These are phyloP conservation scores for Galleria mellonella DNA, from an alignment of 1,140 invertebrate species.

Conservation along the genomic window DNA sequence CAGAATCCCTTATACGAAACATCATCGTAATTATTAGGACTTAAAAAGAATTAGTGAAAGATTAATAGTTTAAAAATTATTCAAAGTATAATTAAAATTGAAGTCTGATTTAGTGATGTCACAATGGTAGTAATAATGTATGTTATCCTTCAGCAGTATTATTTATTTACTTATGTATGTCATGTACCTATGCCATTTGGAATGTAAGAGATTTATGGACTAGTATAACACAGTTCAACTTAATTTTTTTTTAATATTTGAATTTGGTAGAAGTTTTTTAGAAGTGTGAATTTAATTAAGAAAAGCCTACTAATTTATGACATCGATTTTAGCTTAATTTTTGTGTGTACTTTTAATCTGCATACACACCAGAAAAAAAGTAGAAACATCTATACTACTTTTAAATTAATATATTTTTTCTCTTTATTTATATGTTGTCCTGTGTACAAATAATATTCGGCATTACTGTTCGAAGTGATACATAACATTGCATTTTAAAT, in stretches of 20 bases:
- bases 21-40: too few relatives aligned
- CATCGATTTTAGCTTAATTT: too few relatives aligned
- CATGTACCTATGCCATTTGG: background rate
- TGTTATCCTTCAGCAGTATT: constrained; percentile 8
- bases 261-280: too few relatives aligned
- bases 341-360: too few relatives aligned
- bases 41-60: background rate
- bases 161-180: constrained; percentile 10
- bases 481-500: constrained; percentile 60
- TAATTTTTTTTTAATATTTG: too few relatives aligned
- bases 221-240: constrained; percentile 2
- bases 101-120: background rate
- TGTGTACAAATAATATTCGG: constrained; percentile 60
- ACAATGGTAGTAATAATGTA: constrained; percentile 2
- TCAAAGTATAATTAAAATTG: background rate
- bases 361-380: constrained; percentile 32
- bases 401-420: constrained; percentile 20
- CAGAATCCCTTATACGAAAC: too few relatives aligned
- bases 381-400: constrained; percentile 21
- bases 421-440: constrained; percentile 44
- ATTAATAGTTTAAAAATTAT: background rate
- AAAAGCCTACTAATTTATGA: too few relatives aligned
- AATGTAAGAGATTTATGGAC: constrained; percentile 7
- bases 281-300: too few relatives aligned
- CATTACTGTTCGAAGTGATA: constrained; percentile 50